Evolutionary conservation across 2,888 invertebrate genomes (phyloP), one percentile per base, ranked within the genome.

Genomic region (Cactoblastis cactorum): DNA sequence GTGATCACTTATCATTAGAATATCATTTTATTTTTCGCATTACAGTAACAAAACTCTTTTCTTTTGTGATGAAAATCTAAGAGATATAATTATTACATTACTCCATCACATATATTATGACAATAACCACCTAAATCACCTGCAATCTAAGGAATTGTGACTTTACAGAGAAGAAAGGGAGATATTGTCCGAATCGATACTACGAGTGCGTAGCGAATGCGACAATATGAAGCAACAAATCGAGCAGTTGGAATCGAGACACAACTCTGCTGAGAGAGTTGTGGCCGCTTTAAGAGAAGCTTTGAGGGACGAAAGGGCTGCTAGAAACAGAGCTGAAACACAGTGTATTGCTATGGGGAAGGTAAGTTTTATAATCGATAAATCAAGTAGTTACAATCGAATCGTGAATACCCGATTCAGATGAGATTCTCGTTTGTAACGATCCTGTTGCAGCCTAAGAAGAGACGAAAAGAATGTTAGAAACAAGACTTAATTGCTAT

Each of bases 241-340:
- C 9, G 57, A 65, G 0, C 71, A 80, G 45, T 53, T 83, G 28
- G 83, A 86, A 48, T 45, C 64, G 8, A 68, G 74, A 0, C 63
- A 75, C 35, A 57, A 19, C 0, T 63, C 82, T 0, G 71, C 80
- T 0, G 87, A 88, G 56, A 66, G 80, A 0, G 69, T 83, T 0
- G 76, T 85, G 0, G 49, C 60, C 0, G 88, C 84, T 0, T 48
- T 89, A 11, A 54, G 88, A 0, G 87, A 86, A 22, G 81, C 86
- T 0, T 45, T 89, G 51, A 63, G 68, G 3, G 88, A 88, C 1
- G 88, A 89, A 38, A 67, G 85, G 0, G 54, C 53, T 0, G 77
- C 75, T 0, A 72, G 76, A 53, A 80, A 71, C 32, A 66, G 69
- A 19, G 75, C 75, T 0, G 88, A 87, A 33, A 58, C 70, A 0